These are phyloP conservation scores for Pocillopora meandrina DNA, from an alignment of 92 coral and sea anemone genomes.

Conservation along the genomic window DNA sequence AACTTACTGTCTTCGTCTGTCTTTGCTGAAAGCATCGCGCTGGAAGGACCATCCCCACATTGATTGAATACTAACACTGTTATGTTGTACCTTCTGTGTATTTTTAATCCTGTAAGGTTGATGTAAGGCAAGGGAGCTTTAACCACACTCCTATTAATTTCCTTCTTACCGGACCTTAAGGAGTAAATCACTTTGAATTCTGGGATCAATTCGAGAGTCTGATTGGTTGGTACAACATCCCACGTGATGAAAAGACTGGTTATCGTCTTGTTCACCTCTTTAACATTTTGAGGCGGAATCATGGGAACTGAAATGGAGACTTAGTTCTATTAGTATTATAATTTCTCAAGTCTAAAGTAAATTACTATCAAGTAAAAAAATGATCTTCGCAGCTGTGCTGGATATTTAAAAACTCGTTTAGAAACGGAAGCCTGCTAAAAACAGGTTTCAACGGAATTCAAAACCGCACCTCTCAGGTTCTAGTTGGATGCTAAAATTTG, in stretches of 20 bases:
- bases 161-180: too few species aligned
- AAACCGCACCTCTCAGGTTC: too few species aligned
- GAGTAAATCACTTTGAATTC: background rate
- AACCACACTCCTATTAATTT: background rate
- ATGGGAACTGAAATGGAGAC: slow-evolving; percentile 8
- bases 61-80: slow-evolving; percentile 8
- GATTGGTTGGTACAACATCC: slow-evolving; percentile 6
- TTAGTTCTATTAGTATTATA: background rate
- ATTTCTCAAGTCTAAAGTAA: too few species aligned
- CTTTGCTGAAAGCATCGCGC: background rate
- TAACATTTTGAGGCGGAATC: slow-evolving; percentile 13
- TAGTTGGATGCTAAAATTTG: too few species aligned
- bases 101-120: slow-evolving; percentile 11
- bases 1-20: slow-evolving; percentile 34
- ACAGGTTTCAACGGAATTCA: too few species aligned
- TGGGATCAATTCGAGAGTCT: background rate
- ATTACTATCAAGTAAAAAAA: too few species aligned
- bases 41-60: slow-evolving; percentile 23
- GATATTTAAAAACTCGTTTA: too few species aligned
- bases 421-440: too few species aligned
- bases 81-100: background rate
- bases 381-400: too few species aligned
- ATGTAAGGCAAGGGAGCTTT: background rate
- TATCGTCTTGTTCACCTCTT: background rate
- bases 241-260: slow-evolving; percentile 19